Conservation (phyloP, 2,113 vertebrate genomes). For the Ancistrus triradiatus region DNA sequence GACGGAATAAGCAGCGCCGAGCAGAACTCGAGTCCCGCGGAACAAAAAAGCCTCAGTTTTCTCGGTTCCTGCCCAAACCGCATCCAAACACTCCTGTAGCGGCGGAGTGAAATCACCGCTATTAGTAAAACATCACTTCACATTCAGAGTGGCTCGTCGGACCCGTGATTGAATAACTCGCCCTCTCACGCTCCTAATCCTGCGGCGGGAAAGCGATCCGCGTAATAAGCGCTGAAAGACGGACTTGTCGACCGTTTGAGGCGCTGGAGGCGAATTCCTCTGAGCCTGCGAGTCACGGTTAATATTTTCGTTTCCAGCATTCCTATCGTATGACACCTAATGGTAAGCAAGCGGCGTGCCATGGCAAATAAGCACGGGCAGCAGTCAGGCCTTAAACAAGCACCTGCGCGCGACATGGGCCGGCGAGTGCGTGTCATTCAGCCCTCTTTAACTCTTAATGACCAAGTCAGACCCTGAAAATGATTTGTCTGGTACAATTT, state of each 20-base stretch:
- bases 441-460: no score
- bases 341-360: slow-evolving; percentile 9
- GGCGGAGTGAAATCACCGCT: slow-evolving; percentile 58
- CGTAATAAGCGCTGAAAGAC: slow-evolving; percentile 25
- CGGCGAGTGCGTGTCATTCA: slow-evolving; percentile 8
- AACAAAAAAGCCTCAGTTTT: slow-evolving; percentile 57
- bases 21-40: slow-evolving; percentile 37
- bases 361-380: slow-evolving; percentile 41
- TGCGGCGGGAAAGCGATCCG: slow-evolving; percentile 33
- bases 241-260: slow-evolving; percentile 10
- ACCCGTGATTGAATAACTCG: slow-evolving; percentile 47
- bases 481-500: no score
- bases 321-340: slow-evolving; percentile 37
- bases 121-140: slow-evolving; percentile 50
- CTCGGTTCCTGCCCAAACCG: slow-evolving; percentile 29
- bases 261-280: slow-evolving; percentile 8
- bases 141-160: slow-evolving; percentile 38
- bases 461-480: no score
- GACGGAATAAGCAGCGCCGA: slow-evolving; percentile 48
- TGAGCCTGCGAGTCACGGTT: slow-evolving; percentile 12
- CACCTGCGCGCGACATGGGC: not conserved
- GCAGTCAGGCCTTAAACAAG: no score
- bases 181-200: slow-evolving; percentile 10
- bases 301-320: slow-evolving; percentile 44
- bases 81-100: slow-evolving; percentile 48